Conservation (phyloP, 2,113 vertebrate genomes). For the Cercocebus atys region DNA sequence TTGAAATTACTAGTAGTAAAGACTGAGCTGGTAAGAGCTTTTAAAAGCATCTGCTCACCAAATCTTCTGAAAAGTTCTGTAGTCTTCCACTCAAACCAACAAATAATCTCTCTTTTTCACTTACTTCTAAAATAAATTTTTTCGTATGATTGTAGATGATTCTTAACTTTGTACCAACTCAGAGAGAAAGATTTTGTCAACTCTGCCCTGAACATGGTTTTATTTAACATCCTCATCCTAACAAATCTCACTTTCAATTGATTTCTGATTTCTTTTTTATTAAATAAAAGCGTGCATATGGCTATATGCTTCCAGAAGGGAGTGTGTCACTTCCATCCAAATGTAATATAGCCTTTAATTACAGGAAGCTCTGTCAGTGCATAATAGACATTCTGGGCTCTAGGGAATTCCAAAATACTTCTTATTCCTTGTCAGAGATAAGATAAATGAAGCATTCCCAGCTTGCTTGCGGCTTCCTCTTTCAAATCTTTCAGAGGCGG, state of each 20-base stretch:
- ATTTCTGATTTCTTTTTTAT: conserved; percentile 68
- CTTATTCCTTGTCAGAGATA: conserved; percentile 59
- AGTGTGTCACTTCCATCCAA: conserved; percentile 30
- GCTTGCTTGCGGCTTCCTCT: conserved; percentile 56
- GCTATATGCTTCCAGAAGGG: conserved; percentile 34
- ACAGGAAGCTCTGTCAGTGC: conserved; percentile 59
- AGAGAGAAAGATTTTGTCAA: conserved; percentile 27
- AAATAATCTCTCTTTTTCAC: not conserved
- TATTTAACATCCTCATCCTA: conserved; percentile 68
- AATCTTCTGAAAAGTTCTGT: conserved; percentile 57
- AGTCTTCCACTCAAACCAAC: conserved; percentile 35
- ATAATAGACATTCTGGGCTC: conserved; percentile 34
- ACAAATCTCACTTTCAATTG: conserved; percentile 59
- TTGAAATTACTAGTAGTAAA: conserved; percentile 59
- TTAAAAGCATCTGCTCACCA: conserved; percentile 56
- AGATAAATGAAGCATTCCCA: conserved; percentile 71
- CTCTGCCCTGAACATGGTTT: conserved; percentile 15
- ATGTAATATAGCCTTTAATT: conserved; percentile 71
- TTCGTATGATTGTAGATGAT: not conserved
- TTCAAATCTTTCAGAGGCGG: conserved; percentile 52
- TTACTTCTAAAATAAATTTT: conserved; percentile 32
- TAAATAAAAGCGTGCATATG: conserved; percentile 61
- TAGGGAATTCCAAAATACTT: conserved; percentile 64
- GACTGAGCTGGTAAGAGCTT: conserved; percentile 45
- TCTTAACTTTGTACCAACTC: not conserved